phyloP scores from a whole-genome alignment of 1,140 invertebrate species.

The Pseudomyrmex pallidus region DNA sequence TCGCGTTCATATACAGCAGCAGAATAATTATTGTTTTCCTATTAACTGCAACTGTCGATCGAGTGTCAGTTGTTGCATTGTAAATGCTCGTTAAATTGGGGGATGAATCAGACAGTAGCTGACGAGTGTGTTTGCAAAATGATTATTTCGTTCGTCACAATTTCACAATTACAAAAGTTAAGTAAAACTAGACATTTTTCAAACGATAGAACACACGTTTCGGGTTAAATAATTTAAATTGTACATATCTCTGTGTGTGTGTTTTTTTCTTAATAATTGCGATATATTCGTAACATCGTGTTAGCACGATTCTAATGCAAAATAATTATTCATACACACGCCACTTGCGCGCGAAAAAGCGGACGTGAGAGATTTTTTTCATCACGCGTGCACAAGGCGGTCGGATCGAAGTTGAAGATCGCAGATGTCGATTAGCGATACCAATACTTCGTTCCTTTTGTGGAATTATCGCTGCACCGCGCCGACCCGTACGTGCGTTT shows the following conservation, averaged over 20 bases:
- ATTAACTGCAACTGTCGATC: slow-evolving; percentile 80
- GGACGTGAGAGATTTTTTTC: neutral
- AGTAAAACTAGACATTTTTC: neutral
- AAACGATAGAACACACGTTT: neutral
- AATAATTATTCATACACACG: slow-evolving; percentile 1
- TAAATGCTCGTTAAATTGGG: slow-evolving; percentile 46
- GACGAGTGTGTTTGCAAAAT: neutral
- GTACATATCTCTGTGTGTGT: neutral
- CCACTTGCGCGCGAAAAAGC: neutral
- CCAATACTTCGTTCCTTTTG: slow-evolving; percentile 18
- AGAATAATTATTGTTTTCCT: slow-evolving; percentile 67
- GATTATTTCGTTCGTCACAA: neutral
- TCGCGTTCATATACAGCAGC: slow-evolving; percentile 18
- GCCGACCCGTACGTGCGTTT: slow-evolving; percentile 16
- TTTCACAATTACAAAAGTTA: neutral
- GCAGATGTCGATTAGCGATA: slow-evolving; percentile 35
- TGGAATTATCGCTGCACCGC: neutral
- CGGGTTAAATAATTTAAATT: neutral
- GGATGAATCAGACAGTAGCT: slow-evolving; percentile 32
- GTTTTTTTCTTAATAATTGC: neutral
- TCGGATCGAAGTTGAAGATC: slow-evolving; percentile 23
- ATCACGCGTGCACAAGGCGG: neutral
- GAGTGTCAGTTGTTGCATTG: slow-evolving; percentile 69
- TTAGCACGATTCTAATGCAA: neutral
- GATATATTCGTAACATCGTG: neutral